Percentiles rank a stretch among this genome's conserved stretches.
These are phyloP conservation scores for Campylomormyrus numenius DNA, from an alignment of 2,113 vertebrate genomes.

Conservation along the genomic window DNA sequence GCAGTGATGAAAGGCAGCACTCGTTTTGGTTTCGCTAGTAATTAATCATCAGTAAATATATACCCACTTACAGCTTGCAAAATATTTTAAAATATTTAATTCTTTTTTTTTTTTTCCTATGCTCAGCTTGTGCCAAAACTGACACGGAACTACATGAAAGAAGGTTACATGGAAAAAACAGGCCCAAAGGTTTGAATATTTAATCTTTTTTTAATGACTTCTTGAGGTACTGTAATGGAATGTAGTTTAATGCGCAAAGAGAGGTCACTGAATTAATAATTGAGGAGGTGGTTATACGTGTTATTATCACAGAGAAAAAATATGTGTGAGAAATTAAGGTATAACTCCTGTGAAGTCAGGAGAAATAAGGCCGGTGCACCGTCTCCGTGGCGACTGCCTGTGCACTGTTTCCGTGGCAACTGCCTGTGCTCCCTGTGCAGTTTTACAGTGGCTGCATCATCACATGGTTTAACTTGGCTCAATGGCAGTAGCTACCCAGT, in stretches of 20 bases:
- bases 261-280: not conserved
- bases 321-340: not conserved
- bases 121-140: constrained; percentile 70
- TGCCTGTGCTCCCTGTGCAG: not conserved
- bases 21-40: not conserved
- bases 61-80: not conserved
- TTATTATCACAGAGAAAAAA: not conserved
- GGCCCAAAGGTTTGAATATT: constrained; percentile 67
- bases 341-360: not conserved
- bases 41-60: not conserved
- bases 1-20: not conserved
- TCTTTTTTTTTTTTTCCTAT: not conserved
- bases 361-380: not conserved
- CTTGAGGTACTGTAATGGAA: not conserved
- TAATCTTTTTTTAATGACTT: not conserved
- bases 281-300: not conserved
- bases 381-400: not conserved
- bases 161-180: constrained; percentile 89
- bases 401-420: not conserved
- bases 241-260: not conserved
- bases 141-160: constrained; percentile 75
- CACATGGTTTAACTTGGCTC: not conserved
- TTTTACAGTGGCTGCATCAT: not conserved
- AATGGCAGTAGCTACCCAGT: not conserved
- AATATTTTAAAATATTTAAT: not conserved